Base-by-base conservation (phyloP, 2,113 vertebrate genomes). In the Sylvietta virens region DNA sequence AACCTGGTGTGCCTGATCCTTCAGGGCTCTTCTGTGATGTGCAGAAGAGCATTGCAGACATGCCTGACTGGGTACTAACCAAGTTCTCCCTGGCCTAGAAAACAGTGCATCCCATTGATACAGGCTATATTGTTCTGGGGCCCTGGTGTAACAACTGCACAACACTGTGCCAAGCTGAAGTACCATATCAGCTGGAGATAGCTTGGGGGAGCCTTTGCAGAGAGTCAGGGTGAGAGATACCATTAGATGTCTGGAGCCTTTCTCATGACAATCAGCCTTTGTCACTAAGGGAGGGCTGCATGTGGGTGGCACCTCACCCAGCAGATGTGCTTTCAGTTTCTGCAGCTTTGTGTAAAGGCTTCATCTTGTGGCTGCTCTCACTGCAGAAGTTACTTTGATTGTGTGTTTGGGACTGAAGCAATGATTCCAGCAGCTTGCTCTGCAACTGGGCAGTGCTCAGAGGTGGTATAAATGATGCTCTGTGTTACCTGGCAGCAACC, bases 401-500 rank as follows among this genome's bases (percentile, higher is more conserved):
- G 67, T 64, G 35, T 45, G 33, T 58, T 92, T 74, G 67, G 54
- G 79, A 62, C 65, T n/a, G 47, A 92, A 88, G 20, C 28, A 71
- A 48, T 30, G 67, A 80, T 33, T 92, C 60, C 58, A 80, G 28
- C 28, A 40, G 42, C 88, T 73, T 47, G 18, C 24, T 72, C 30
- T 91, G 79, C 87, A 93, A 67, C 67, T 88, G 92, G 64, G 64
- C 56, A 31, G 37, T 73, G 72, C 56, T 73, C 65, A 66, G 74
- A 94, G 85, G 76, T 64, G 72, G 90, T 81, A 93, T 67, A 90
- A 96, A 93, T 88, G 90, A 90, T 95, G 67, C 60, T 94, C 53
- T 86, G 15, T 47, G 91, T 48, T 96, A 94, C 90, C 74, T 94
- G 94, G 81, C 92, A 96, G 94, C 82, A 93, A 81, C 92, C 94